phyloP scores from a whole-genome alignment of 2,113 vertebrate species.

The Sturnira hondurensis region DNA sequence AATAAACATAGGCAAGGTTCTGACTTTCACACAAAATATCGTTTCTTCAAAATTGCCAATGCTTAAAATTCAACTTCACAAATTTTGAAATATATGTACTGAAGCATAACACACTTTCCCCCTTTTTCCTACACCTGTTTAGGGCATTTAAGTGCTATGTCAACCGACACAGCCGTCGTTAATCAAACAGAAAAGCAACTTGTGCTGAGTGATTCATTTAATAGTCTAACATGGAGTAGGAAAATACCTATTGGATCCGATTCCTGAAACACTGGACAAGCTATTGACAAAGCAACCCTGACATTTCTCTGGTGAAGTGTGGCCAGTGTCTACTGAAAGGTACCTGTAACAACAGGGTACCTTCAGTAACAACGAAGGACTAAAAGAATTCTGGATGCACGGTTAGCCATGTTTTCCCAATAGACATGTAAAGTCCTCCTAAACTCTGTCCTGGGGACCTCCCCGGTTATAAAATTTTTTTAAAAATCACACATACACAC shows the following conservation, averaged over 20 bases:
- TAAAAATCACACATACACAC: background rate
- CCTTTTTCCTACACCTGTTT: background rate
- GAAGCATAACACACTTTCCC: background rate
- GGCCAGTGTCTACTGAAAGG: background rate
- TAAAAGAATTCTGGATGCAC: background rate
- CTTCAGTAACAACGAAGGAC: background rate
- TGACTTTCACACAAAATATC: background rate
- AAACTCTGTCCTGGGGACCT: background rate
- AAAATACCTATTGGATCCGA: background rate
- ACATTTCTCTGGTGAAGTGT: background rate
- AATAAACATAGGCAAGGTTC: background rate
- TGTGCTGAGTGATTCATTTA: background rate
- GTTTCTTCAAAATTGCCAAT: background rate
- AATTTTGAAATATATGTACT: background rate
- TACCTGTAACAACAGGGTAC: background rate
- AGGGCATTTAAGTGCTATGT: background rate
- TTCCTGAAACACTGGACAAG: background rate
- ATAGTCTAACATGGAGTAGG: background rate
- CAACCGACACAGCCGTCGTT: background rate
- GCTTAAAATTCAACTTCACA: constrained; percentile 10
- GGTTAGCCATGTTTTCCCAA: background rate
- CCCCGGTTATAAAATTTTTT: background rate
- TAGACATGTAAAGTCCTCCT: background rate
- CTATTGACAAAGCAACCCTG: background rate
- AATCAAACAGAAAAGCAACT: background rate